phyloP scores from a whole-genome alignment of 2,888 invertebrate genomes.

The Diaperis boleti region DNA sequence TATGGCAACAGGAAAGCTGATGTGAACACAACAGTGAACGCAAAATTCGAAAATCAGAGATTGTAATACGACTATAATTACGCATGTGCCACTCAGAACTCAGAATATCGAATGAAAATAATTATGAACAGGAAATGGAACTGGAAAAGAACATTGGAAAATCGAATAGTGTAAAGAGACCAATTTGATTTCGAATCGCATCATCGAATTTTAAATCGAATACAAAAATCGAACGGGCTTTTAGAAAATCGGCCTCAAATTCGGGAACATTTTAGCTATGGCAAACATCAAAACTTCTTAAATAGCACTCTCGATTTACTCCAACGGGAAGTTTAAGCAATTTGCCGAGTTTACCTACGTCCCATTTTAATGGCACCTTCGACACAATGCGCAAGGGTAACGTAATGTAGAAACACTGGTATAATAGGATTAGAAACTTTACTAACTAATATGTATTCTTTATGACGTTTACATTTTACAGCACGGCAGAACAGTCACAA shows the following conservation, averaged over 20 bases:
- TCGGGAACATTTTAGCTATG: slow-evolving; percentile 38
- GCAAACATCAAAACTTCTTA: slow-evolving; percentile 43
- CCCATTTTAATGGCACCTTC: slow-evolving; percentile 47
- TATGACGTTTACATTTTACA: slow-evolving; percentile 48
- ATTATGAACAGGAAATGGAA: too few species aligned
- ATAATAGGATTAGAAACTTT: slow-evolving; percentile 51
- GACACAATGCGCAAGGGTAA: slow-evolving; percentile 49
- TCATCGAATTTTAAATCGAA: too few species aligned
- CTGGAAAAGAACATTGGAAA: too few species aligned
- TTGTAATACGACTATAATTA: too few species aligned
- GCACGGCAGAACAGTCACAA: slow-evolving; percentile 30
- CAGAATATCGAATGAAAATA: too few species aligned
- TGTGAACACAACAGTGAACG: too few species aligned
- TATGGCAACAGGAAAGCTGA: too few species aligned
- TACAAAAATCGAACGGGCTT: too few species aligned
- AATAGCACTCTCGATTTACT: slow-evolving; percentile 47
- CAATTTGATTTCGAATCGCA: too few species aligned
- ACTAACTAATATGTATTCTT: slow-evolving; percentile 51
- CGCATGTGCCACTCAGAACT: too few species aligned
- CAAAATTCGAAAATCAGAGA: too few species aligned
- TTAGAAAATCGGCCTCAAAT: slow-evolving; percentile 38
- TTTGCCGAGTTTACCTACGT: slow-evolving; percentile 48
- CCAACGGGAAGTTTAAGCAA: slow-evolving; percentile 42
- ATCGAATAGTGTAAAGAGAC: too few species aligned
- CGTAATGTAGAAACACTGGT: slow-evolving; percentile 49